Evolutionary conservation across 2,797 vertebrate species (phyloP).

Genomic region (Bucorvus abyssinicus): DNA sequence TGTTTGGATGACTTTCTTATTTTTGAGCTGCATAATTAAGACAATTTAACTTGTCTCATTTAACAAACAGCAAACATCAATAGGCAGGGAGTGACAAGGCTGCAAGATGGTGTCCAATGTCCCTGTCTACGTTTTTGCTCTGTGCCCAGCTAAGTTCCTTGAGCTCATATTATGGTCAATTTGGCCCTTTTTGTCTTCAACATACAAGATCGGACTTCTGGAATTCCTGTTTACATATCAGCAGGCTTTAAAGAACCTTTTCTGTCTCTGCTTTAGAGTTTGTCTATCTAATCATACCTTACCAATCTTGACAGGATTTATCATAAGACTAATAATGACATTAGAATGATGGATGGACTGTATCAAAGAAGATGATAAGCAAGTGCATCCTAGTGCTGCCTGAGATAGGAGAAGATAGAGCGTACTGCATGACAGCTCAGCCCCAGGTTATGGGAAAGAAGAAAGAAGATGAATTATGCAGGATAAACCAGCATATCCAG

Average conservation of each 20-base stretch:
- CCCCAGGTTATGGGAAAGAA: background rate
- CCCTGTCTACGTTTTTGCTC: background rate
- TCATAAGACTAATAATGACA: slow-evolving; percentile 29
- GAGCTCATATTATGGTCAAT: background rate
- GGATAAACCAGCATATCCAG: background rate
- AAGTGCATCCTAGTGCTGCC: background rate
- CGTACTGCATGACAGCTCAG: background rate
- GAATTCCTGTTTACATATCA: background rate
- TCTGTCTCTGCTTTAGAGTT: background rate
- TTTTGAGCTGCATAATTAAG: background rate
- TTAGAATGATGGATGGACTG: background rate
- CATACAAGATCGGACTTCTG: background rate
- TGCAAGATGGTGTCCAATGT: background rate
- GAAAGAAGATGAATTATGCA: background rate
- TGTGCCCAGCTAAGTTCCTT: background rate
- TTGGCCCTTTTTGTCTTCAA: background rate
- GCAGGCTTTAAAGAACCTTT: background rate
- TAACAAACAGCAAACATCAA: background rate
- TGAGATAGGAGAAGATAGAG: background rate
- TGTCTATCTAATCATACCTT: background rate
- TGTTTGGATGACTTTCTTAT: background rate
- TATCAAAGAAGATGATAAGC: background rate
- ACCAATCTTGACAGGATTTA: slow-evolving; percentile 6
- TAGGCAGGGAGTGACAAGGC: background rate
- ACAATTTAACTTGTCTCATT: background rate